Conservation (phyloP, 2,113 vertebrate genomes). For the Sporophila hypoxantha region DNA sequence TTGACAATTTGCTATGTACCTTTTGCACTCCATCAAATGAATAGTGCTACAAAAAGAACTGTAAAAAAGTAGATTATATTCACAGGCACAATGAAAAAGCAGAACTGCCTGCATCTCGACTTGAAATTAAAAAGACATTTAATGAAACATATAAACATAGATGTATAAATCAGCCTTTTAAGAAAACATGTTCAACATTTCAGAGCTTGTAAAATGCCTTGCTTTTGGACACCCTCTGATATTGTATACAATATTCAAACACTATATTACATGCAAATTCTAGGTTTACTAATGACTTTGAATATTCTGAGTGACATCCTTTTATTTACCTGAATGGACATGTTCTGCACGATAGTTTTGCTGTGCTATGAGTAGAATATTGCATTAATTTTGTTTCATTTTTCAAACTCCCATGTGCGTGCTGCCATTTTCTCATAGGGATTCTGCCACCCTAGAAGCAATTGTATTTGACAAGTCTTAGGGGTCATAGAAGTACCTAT, state of each 20-base stretch:
- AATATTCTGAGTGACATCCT: not conserved
- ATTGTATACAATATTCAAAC: not conserved
- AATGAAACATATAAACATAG: not conserved
- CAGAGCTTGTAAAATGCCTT: not conserved
- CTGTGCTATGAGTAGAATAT: not conserved
- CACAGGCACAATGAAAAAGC: not conserved
- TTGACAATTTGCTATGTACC: not conserved
- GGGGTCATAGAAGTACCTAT: not conserved
- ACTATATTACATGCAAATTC: not conserved
- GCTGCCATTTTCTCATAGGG: not conserved
- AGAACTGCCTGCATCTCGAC: not conserved
- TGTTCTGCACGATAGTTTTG: not conserved
- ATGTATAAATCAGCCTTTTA: not conserved
- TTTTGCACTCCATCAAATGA: not conserved
- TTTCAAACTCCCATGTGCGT: not conserved
- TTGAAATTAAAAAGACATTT: not conserved
- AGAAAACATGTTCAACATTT: not conserved
- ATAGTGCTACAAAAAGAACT: not conserved
- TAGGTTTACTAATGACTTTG: not conserved
- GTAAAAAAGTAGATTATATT: not conserved
- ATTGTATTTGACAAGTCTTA: not conserved
- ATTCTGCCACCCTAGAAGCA: not conserved
- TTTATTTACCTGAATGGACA: not conserved
- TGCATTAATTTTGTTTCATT: not conserved
- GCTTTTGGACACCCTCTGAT: not conserved